phyloP scores from a whole-genome alignment of 2,888 invertebrate genomes.

The Lordiphosa andalusiaca region DNA sequence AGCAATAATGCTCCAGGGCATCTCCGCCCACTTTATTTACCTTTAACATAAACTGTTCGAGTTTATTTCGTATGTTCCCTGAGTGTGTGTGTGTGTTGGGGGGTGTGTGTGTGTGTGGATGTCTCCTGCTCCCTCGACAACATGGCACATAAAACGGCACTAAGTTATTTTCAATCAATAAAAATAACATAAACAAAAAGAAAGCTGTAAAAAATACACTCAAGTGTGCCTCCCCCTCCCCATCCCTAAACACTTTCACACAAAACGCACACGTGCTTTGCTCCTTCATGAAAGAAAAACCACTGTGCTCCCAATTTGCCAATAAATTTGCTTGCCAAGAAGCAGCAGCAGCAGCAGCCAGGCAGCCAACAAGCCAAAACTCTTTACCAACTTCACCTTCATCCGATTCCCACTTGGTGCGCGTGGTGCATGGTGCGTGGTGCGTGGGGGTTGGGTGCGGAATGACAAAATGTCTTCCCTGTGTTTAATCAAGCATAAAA shows the following conservation, averaged over 20 bases:
- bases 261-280: too few species aligned
- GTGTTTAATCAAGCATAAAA: slow-evolving; percentile 55
- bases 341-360: slow-evolving; percentile 15
- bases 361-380: slow-evolving; percentile 7
- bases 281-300: slow-evolving; percentile 41
- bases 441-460: too few species aligned
- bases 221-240: slow-evolving; percentile 38
- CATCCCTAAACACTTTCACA: slow-evolving; percentile 11
- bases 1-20: slow-evolving; percentile 13
- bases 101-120: too few species aligned
- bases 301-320: slow-evolving; percentile 72
- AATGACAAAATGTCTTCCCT: slow-evolving; percentile 31
- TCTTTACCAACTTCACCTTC: slow-evolving; percentile 13
- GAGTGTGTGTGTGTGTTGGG: not conserved
- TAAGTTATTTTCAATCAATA: slow-evolving; percentile 74
- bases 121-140: slow-evolving; percentile 3
- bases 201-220: slow-evolving; percentile 68
- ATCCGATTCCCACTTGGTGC: slow-evolving; percentile 9
- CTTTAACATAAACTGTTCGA: slow-evolving; percentile 63
- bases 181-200: slow-evolving; percentile 70
- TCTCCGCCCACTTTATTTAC: slow-evolving; percentile 52
- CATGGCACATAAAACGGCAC: slow-evolving; percentile 61
- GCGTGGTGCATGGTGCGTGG: slow-evolving; percentile 17
- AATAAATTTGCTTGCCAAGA: slow-evolving; percentile 68
- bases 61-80: slow-evolving; percentile 45